phyloP scores from a whole-genome alignment of 37 sponge, comb jelly and placozoan species.

The Halisarca cf. caerulea region DNA sequence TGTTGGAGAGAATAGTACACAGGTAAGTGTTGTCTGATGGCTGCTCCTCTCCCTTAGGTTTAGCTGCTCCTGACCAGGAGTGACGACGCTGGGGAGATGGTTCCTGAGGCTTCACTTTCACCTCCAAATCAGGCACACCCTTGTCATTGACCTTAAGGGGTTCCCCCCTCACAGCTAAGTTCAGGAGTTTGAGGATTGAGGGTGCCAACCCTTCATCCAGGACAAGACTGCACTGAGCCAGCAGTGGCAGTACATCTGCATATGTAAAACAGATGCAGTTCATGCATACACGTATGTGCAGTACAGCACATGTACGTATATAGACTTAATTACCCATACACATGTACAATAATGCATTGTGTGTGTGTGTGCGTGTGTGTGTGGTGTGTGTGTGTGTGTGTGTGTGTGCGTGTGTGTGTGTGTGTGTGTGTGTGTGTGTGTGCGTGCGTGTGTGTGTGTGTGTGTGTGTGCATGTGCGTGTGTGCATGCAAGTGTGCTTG shows the following conservation, averaged over 20 bases:
- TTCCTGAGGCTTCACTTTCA: neutral
- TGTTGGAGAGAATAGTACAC: neutral
- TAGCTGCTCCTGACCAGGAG: too few species aligned
- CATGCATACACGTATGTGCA: neutral
- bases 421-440: too few species aligned
- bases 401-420: too few species aligned
- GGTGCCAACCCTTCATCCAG: slow-evolving; percentile 80
- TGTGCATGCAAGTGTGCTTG: too few species aligned
- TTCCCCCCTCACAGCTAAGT: slow-evolving; percentile 65
- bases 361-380: too few species aligned
- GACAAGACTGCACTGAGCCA: slow-evolving; percentile 50
- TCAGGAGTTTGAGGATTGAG: slow-evolving; percentile 62
- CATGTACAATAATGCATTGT: neutral
- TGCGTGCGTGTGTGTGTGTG: too few species aligned
- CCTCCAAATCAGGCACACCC: neutral
- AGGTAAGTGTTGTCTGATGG: neutral
- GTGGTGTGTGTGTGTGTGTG: too few species aligned
- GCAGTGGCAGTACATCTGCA: slow-evolving; percentile 55
- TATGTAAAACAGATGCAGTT: neutral
- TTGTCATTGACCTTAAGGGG: slow-evolving; percentile 23
- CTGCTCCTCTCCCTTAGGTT: too few species aligned
- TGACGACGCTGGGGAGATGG: too few species aligned
- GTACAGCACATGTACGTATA: neutral
- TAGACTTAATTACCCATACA: neutral
- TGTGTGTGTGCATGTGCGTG: too few species aligned